These are phyloP conservation scores for Nymphicus hollandicus DNA, from an alignment of 2,113 vertebrate genomes.

Conservation along the genomic window DNA sequence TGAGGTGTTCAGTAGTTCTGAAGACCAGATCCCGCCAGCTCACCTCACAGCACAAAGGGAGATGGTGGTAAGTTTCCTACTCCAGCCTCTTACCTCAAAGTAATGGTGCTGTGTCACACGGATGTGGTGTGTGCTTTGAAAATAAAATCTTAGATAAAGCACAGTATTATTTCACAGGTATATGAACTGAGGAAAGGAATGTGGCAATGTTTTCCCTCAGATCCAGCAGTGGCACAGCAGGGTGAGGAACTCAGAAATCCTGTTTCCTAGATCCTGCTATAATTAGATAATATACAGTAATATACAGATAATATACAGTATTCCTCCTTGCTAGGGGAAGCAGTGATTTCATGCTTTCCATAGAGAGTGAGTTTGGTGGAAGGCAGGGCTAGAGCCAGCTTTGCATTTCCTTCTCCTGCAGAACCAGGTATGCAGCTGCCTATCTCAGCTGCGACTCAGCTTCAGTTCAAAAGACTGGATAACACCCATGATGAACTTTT, in stretches of 20 bases:
- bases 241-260: slow-evolving; percentile 1
- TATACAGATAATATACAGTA: not conserved
- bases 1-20: not conserved
- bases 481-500: not conserved
- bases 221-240: not conserved
- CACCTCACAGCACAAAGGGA: not conserved
- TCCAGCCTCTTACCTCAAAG: not conserved
- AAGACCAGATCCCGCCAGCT: not conserved
- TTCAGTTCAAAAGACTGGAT: not conserved
- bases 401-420: not conserved
- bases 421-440: not conserved
- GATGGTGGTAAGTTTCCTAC: not conserved
- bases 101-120: not conserved
- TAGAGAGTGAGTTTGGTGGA: not conserved
- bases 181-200: not conserved
- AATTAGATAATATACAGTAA: not conserved
- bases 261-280: not conserved
- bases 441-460: not conserved
- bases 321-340: not conserved
- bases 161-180: not conserved
- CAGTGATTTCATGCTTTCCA: not conserved
- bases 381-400: not conserved
- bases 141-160: not conserved
- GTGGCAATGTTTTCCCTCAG: not conserved
- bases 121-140: not conserved